Conservation (phyloP, 92 coral and sea anemone species). For the Paragorgia papillata region DNA sequence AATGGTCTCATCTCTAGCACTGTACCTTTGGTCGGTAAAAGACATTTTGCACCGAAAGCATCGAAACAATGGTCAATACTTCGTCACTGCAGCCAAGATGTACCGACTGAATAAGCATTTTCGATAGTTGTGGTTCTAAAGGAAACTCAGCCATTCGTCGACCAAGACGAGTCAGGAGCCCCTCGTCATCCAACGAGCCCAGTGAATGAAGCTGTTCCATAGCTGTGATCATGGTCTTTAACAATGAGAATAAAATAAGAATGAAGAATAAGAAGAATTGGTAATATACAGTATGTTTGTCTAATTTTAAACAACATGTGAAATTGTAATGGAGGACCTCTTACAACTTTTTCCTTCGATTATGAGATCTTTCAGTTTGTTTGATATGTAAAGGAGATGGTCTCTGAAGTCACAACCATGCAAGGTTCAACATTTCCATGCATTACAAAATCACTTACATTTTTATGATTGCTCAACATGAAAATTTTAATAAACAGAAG, state of each 20-base stretch:
- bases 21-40: slow-evolving; percentile 99
- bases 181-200: slow-evolving; percentile 93
- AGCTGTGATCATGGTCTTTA: slow-evolving; percentile 94
- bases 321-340: no score
- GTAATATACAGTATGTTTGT: no score
- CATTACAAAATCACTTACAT: no score
- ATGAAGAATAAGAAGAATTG: neutral
- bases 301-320: no score
- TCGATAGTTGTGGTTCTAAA: slow-evolving; percentile 92
- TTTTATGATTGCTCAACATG: no score
- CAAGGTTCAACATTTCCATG: no score
- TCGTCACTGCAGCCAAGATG: slow-evolving; percentile 98
- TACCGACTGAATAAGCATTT: slow-evolving; percentile 94
- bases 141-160: slow-evolving; percentile 99
- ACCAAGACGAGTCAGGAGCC: slow-evolving; percentile 88
- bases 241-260: neutral
- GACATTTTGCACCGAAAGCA: slow-evolving; percentile 97
- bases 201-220: slow-evolving; percentile 97
- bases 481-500: no score
- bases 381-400: no score
- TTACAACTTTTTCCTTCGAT: no score
- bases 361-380: no score
- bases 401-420: no score
- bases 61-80: slow-evolving; percentile 86
- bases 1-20: no score